Conservation (phyloP, 2,797 vertebrate species). For the Sebastes paucispinis region DNA sequence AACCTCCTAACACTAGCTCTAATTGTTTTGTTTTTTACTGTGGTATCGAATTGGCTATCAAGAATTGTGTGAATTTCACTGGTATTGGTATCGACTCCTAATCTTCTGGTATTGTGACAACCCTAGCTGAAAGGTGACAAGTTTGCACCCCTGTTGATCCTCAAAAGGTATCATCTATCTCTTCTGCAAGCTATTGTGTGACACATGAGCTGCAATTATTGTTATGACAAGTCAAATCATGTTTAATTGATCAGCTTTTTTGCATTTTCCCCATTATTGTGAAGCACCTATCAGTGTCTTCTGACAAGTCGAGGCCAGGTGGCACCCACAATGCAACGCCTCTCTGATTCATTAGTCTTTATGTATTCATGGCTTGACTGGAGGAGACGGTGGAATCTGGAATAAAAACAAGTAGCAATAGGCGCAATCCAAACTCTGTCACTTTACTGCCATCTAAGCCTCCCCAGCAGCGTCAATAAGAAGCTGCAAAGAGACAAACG, state of each 20-base stretch:
- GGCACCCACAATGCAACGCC: not conserved
- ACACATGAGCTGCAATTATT: not conserved
- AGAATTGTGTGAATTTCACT: too few relatives aligned
- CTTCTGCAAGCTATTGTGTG: not conserved
- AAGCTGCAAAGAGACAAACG: slow-evolving; percentile 45
- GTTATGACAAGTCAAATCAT: not conserved
- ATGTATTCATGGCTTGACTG: not conserved
- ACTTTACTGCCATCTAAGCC: slow-evolving; percentile 32
- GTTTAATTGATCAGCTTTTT: not conserved
- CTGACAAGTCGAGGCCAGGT: not conserved
- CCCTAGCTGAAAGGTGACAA: not conserved
- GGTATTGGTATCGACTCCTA: too few relatives aligned
- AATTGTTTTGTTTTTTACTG: too few relatives aligned
- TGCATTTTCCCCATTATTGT: not conserved
- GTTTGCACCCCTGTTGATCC: not conserved
- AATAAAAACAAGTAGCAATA: not conserved
- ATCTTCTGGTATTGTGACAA: too few relatives aligned
- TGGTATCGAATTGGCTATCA: too few relatives aligned
- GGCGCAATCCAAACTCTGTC: slow-evolving; percentile 26
- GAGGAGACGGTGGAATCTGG: not conserved
- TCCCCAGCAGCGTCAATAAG: slow-evolving; percentile 43
- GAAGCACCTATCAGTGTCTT: not conserved
- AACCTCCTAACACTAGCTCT: too few relatives aligned
- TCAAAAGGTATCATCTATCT: not conserved
- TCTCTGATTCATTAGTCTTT: not conserved